Conservation (phyloP, 2,113 vertebrate species). For the Varanus komodoensis region DNA sequence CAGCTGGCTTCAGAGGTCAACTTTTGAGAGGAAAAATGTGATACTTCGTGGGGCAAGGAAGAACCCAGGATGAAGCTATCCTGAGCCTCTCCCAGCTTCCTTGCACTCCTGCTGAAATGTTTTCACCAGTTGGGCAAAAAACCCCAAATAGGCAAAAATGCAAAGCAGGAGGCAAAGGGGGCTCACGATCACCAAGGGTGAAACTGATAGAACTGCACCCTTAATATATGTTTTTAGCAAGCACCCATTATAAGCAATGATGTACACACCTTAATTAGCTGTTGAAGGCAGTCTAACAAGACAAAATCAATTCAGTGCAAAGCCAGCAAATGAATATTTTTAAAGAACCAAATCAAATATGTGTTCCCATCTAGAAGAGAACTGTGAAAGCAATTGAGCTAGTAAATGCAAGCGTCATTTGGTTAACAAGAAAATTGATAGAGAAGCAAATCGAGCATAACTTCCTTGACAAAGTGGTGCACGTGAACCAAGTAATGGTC, state of each 20-base stretch:
- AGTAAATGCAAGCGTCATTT: background rate
- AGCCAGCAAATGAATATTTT: background rate
- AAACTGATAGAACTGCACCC: too few relatives aligned
- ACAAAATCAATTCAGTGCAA: background rate
- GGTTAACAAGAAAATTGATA: background rate
- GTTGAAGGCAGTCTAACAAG: background rate
- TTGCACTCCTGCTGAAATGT: too few relatives aligned
- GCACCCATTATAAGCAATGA: background rate
- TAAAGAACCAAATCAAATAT: background rate
- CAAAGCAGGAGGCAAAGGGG: too few relatives aligned
- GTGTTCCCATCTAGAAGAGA: background rate
- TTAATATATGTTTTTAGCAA: background rate
- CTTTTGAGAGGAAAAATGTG: too few relatives aligned
- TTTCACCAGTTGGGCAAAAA: too few relatives aligned
- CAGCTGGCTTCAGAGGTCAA: too few relatives aligned
- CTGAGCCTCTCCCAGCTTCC: too few relatives aligned
- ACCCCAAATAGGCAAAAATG: too few relatives aligned
- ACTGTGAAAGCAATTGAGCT: background rate
- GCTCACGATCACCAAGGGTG: too few relatives aligned
- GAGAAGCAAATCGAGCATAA: background rate
- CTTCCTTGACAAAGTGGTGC: background rate
- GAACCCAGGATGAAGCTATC: too few relatives aligned
- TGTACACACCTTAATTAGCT: background rate
- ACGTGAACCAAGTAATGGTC: background rate
- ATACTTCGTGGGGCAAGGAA: too few relatives aligned